A percentile compares a stretch with the other conserved stretches of the same genome.
phyloP scores from a whole-genome alignment of 2,113 vertebrate genomes.

The Pelecanus crispus region DNA sequence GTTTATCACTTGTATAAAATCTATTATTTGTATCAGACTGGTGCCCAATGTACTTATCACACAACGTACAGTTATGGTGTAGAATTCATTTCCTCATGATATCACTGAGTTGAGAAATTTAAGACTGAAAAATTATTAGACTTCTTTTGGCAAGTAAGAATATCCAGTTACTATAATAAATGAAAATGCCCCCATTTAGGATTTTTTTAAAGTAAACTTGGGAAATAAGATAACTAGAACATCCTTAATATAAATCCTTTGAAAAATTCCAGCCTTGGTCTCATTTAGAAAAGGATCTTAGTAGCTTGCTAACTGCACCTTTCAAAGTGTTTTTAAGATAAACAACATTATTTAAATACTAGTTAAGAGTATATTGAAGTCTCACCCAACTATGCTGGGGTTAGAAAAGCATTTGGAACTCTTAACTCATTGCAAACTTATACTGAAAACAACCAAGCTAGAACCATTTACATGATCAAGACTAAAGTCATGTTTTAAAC shows the following conservation, averaged over 20 bases:
- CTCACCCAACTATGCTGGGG: not conserved
- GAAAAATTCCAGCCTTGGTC: not conserved
- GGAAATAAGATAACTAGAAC: not conserved
- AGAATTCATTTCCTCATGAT: not conserved
- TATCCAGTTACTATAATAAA: not conserved
- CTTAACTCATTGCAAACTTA: not conserved
- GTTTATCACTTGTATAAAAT: not conserved
- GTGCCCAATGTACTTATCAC: not conserved
- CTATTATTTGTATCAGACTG: not conserved
- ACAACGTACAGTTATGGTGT: not conserved
- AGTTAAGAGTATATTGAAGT: not conserved
- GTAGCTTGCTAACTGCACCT: not conserved
- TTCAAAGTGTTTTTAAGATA: slow-evolving; percentile 12
- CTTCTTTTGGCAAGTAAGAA: not conserved
- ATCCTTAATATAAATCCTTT: not conserved
- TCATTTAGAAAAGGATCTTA: not conserved
- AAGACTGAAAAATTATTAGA: not conserved
- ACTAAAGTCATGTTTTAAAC: not conserved
- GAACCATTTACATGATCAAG: not conserved
- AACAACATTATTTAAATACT: not conserved
- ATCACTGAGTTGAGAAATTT: not conserved
- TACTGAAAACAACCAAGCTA: slow-evolving; percentile 2
- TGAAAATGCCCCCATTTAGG: not conserved
- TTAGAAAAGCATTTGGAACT: slow-evolving; percentile 21
- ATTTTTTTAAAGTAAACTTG: not conserved